These are phyloP conservation scores for Tipula vernalis DNA, from an alignment of 2,888 invertebrate genomes.

Conservation along the genomic window DNA sequence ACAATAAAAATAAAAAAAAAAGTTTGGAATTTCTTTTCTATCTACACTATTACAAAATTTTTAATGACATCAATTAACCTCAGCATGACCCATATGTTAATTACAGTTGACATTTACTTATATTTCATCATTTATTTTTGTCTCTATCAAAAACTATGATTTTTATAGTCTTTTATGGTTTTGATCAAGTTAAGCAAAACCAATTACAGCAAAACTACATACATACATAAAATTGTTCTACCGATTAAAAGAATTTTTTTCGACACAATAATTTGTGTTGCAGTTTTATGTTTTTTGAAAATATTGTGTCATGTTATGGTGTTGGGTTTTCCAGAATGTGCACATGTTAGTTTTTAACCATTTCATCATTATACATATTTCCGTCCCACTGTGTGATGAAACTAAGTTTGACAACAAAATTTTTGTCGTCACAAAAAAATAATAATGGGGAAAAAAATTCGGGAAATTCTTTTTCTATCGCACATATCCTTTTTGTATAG, in stretches of 20 bases:
- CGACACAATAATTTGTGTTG: background rate
- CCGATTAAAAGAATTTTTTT: background rate
- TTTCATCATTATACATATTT: background rate
- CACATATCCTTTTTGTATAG: background rate
- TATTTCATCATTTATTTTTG: background rate
- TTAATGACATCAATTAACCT: background rate
- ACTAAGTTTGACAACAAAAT: background rate
- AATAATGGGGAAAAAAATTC: background rate
- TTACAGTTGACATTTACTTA: background rate
- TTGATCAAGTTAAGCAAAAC: background rate
- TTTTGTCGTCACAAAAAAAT: background rate
- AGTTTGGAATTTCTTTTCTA: background rate
- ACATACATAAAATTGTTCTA: background rate
- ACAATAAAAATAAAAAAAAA: background rate
- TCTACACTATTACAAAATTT: background rate
- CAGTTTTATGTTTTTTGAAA: background rate
- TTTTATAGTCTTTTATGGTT: background rate
- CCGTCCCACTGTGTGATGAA: background rate
- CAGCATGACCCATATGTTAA: background rate
- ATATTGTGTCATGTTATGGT: background rate
- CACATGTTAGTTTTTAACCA: background rate
- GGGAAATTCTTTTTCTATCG: background rate
- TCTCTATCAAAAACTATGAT: background rate
- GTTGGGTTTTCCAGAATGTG: background rate
- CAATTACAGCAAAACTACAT: background rate